Conservation (phyloP, 23 tunicate species). For the Aplidium turbinatum region DNA sequence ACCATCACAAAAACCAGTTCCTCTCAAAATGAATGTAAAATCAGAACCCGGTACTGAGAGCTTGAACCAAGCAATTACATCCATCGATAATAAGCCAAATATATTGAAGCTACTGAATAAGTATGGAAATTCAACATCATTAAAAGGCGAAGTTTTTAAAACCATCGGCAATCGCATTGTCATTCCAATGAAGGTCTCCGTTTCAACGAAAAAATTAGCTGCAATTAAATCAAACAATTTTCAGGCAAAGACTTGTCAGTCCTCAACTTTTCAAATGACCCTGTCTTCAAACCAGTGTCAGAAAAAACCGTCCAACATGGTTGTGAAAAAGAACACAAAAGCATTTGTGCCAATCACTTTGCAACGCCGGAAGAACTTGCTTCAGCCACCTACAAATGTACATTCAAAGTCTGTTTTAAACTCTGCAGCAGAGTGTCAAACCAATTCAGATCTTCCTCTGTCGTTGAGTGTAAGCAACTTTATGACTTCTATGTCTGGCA, state of each 20-base stretch:
- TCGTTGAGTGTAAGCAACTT: too few species aligned
- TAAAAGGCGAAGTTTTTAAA: conserved; percentile 33
- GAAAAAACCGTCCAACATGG: background rate
- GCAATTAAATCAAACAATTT: background rate
- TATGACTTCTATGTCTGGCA: too few species aligned
- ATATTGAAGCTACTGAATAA: background rate
- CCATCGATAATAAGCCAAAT: background rate
- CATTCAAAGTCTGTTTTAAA: too few species aligned
- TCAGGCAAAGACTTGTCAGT: background rate
- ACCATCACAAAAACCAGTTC: too few species aligned
- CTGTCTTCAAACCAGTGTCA: conserved; percentile 17
- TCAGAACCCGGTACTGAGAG: too few species aligned
- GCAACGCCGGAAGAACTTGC: too few species aligned
- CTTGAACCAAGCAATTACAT: background rate
- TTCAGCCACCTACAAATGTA: too few species aligned
- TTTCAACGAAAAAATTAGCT: conserved; percentile 13
- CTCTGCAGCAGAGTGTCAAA: too few species aligned
- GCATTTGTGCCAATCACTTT: too few species aligned
- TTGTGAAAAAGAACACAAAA: too few species aligned
- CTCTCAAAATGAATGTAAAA: too few species aligned
- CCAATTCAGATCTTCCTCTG: too few species aligned
- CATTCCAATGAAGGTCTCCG: conserved; percentile 31
- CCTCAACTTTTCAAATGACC: conserved; percentile 35
- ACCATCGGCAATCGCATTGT: conserved; percentile 49
- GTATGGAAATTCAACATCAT: background rate